Evolutionary conservation across 2,797 vertebrate genomes (phyloP), one percentile per base, ranked within the genome.

Genomic region (Spinus olivaceus): DNA sequence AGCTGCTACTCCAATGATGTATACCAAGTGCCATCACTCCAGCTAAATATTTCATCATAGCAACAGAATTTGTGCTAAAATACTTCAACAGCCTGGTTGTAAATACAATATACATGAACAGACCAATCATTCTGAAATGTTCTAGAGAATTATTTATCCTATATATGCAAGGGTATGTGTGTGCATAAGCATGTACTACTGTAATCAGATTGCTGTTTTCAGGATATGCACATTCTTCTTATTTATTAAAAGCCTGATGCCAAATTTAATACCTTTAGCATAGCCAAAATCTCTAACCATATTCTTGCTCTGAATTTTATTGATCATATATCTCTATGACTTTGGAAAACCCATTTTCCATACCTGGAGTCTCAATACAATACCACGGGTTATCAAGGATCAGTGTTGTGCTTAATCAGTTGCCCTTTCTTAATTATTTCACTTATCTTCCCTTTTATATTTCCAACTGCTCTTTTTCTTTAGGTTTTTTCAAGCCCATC

Each of bases 1-100:
- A 97, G 95, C 95, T 97, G 66, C 94, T 96, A 64, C 91, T 94
- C 35, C 84, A 28, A 23, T 97, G 96, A 97, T 96, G 88, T 97
- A 98, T 94, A 66, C 49, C 23, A 69, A 94, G 81, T 94, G 70
- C 78, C 80, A 96, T 86, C 90, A 91, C 67, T 93, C 37, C 73
- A 81, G 92, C 53, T 86, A 96, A 92, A 94, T 94, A 97, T 96
- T 96, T 97, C 88, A 96, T 92, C 39, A 70, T 19, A 44, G 56
- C 51, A 86, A 78, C n/a, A 88, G 79, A 89, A 86, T 83, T 86
- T 81, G 78, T 81, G n/a, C 37, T 88, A 41, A 90, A 74, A 86
- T 88, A 89, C 61, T 94, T 93, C 47, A 94, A 94, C 49, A 83
- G 23, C 73, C 61, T 56, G 61, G 56, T 87, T 94, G 92, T 92